These are phyloP conservation scores for Thaumetopoea pityocampa DNA, from an alignment of 1,140 invertebrate genomes.

Conservation along the genomic window DNA sequence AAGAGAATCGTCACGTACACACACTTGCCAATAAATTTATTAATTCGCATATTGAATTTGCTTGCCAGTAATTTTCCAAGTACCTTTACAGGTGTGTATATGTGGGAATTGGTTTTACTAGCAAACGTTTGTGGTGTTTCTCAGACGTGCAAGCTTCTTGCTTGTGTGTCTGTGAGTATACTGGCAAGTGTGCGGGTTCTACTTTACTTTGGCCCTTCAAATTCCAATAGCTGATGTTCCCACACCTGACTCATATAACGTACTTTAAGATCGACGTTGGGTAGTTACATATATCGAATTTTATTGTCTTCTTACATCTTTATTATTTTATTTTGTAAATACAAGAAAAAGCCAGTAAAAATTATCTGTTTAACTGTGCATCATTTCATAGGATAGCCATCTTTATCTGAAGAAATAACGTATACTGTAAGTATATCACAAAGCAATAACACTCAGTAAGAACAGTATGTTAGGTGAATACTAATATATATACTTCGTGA, in stretches of 20 bases:
- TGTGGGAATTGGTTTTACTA: background rate
- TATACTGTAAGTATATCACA: conserved; percentile 79
- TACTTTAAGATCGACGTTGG: too few relatives aligned
- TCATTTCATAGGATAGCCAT: conserved; percentile 81
- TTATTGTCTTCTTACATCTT: conserved; percentile 33
- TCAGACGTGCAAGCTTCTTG: too few relatives aligned
- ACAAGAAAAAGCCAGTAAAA: conserved; percentile 76
- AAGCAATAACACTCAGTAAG: conserved; percentile 72
- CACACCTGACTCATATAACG: too few relatives aligned
- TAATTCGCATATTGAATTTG: too few relatives aligned
- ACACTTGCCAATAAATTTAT: too few relatives aligned
- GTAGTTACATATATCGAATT: conserved; percentile 9
- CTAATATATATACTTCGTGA: conserved; percentile 50
- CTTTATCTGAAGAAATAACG: conserved; percentile 77
- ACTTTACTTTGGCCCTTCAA: too few relatives aligned
- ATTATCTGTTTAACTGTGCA: conserved; percentile 81
- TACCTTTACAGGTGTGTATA: background rate
- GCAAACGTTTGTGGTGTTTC: conserved; percentile 2
- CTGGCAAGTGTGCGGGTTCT: too few relatives aligned
- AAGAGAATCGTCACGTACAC: too few relatives aligned
- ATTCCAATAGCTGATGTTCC: too few relatives aligned
- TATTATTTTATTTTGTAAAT: conserved; percentile 65
- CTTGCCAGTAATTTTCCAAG: too few relatives aligned
- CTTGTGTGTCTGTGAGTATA: too few relatives aligned
- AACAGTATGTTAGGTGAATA: conserved; percentile 72